Evolutionary conservation across 2,797 vertebrate genomes (phyloP), one percentile per base, ranked within the genome.

Genomic region (Gallinago solitaria): DNA sequence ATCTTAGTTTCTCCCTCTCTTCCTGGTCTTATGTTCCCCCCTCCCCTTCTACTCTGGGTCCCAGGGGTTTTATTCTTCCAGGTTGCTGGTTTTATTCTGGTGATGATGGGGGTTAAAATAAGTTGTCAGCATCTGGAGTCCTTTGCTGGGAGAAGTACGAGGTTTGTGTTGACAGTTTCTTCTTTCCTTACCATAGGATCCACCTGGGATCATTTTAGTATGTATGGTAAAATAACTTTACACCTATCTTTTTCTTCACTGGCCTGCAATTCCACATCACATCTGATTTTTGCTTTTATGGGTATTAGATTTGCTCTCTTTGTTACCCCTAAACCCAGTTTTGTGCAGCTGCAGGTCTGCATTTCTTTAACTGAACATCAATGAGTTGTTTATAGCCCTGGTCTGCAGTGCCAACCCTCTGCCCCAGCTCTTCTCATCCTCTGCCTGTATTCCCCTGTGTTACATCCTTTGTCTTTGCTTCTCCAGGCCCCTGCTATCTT

Each of bases 41-140:
- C 2, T 84, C 14, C 27, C 39, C 5, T 68, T 3, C 3, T 82
- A 27, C 35, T 65, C 13, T 37, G 32, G 5, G 25, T 77, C 11
- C 51, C 20, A 24, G 28, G 16, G 39, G 61, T 43, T 64, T 64
- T 64, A 43, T 43, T 23, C 39, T 64, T 43, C 39, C 61, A 5
- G 24, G 12, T 18, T 87, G 67, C 71, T 69, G 87, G 10, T 75
- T 76, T 95, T 85, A 18, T 89, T 75, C 45, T 81, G 48, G 11
- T 70, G 23, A 25, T 61, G 35, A 12, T 45, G 47, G 57, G 5
- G 57, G 50, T 90, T 86, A 57, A 5, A 37, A 27, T 1, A 9
- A 90, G 37, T 75, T 86, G 24, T 71, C 82, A 73, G 50, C 48
- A 75, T 75, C 82, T 70, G 82, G 64, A 80, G 30, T 39, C 30